Percentiles rank a stretch among this genome's conserved stretches.
phyloP scores from a whole-genome alignment of 2,797 vertebrate species.

The Muscicapa comitata region DNA sequence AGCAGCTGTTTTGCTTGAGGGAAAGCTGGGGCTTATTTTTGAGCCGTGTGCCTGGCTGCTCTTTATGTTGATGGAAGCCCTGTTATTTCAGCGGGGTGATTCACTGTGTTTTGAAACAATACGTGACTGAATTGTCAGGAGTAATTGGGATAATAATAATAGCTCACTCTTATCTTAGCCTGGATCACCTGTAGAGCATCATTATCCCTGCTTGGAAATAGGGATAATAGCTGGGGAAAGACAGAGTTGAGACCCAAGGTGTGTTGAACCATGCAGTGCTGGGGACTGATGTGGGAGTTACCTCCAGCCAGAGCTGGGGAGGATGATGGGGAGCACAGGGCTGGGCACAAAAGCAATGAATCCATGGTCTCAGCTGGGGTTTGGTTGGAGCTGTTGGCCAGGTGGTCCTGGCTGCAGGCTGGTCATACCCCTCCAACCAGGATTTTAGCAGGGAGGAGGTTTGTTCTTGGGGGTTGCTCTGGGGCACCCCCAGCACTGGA shows the following conservation, averaged over 20 bases:
- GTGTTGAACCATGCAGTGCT: neutral
- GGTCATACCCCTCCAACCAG: accelerated
- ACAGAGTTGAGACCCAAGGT: accelerated
- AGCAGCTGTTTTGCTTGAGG: slow-evolving; percentile 51
- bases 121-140: slow-evolving; percentile 11
- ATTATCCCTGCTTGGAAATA: neutral
- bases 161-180: neutral
- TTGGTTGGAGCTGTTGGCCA: neutral
- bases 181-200: slow-evolving; percentile 3
- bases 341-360: accelerated
- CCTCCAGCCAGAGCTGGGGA: neutral
- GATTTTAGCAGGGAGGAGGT: neutral
- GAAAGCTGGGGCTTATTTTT: slow-evolving; percentile 16
- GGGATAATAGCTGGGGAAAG: neutral
- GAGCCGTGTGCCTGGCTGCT: neutral
- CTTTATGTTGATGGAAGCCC: slow-evolving; percentile 28
- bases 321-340: neutral
- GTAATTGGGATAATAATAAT: slow-evolving; percentile 40
- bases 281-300: neutral
- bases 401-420: neutral
- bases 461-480: neutral
- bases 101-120: slow-evolving; percentile 59
- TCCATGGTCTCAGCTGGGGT: neutral
- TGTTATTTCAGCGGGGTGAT: slow-evolving; percentile 45
- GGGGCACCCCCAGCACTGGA: neutral